phyloP scores from a whole-genome alignment of 2,888 invertebrate species.

The Nemotelus pantherinus region DNA sequence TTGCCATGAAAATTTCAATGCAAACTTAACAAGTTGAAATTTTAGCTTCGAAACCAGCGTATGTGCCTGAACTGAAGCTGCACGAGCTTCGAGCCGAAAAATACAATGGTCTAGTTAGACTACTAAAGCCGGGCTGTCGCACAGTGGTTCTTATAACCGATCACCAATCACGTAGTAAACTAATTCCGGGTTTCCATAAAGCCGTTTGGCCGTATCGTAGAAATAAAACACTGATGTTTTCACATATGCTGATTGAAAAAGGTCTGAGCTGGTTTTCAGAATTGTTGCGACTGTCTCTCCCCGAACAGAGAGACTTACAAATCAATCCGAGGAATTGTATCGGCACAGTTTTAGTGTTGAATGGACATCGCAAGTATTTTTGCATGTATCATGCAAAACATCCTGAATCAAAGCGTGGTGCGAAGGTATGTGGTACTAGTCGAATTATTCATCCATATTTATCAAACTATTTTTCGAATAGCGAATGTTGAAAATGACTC shows the following conservation, averaged over 20 bases:
- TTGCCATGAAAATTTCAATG: background rate
- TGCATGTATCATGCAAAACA: slow-evolving; percentile 99
- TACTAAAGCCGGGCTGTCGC: slow-evolving; percentile 94
- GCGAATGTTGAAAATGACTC: slow-evolving; percentile 78
- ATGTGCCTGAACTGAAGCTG: slow-evolving; percentile 75
- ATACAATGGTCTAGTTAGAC: slow-evolving; percentile 91
- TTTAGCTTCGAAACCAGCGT: slow-evolving; percentile 45
- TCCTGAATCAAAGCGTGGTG: slow-evolving; percentile 78
- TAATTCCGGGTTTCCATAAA: slow-evolving; percentile 91
- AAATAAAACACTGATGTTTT: slow-evolving; percentile 96
- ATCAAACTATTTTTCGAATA: slow-evolving; percentile 54
- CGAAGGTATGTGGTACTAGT: slow-evolving; percentile 67
- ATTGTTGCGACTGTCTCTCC: slow-evolving; percentile 85
- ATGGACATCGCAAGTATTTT: slow-evolving; percentile 97
- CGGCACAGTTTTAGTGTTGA: slow-evolving; percentile 94
- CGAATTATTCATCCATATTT: background rate
- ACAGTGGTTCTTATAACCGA: slow-evolving; percentile 93
- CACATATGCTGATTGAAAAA: slow-evolving; percentile 91
- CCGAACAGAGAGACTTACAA: slow-evolving; percentile 81
- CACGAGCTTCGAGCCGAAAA: slow-evolving; percentile 95
- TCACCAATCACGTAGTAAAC: slow-evolving; percentile 83
- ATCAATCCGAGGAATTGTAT: slow-evolving; percentile 97
- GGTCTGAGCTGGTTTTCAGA: slow-evolving; percentile 94
- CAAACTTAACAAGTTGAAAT: background rate
- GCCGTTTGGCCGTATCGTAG: slow-evolving; percentile 96